These are phyloP conservation scores for Chloromyia formosa DNA, from an alignment of 2,888 invertebrate species.

Conservation along the genomic window DNA sequence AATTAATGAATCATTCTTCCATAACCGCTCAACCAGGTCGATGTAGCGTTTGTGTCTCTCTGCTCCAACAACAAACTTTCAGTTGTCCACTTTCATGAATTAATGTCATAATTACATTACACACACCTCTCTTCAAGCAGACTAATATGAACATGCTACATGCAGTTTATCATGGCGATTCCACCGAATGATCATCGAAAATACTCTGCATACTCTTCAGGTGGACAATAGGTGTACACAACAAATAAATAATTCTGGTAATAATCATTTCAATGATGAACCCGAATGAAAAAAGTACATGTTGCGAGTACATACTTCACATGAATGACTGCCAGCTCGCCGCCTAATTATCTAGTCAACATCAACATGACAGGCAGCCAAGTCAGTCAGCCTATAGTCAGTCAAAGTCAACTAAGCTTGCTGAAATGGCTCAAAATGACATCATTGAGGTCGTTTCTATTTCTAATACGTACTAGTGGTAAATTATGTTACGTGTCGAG, in stretches of 20 bases:
- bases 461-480: neutral
- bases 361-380: neutral
- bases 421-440: constrained; percentile 19
- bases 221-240: neutral
- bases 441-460: constrained; percentile 31
- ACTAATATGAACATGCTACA: neutral
- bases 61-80: neutral
- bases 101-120: constrained; percentile 10
- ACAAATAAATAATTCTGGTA: neutral
- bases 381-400: too few species aligned
- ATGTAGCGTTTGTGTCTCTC: neutral
- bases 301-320: neutral
- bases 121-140: neutral
- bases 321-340: neutral
- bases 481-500: constrained; percentile 6
- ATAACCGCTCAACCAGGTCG: neutral
- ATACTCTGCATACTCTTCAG: neutral
- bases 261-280: constrained; percentile 16
- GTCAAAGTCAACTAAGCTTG: too few species aligned
- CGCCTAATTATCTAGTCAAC: constrained; percentile 15
- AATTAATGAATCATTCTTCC: constrained; percentile 14
- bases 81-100: neutral
- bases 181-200: constrained; percentile 10
- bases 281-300: constrained; percentile 4
- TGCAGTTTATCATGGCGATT: neutral